Conservation (phyloP, 2,888 invertebrate species). For the Lasioglossum morio region DNA sequence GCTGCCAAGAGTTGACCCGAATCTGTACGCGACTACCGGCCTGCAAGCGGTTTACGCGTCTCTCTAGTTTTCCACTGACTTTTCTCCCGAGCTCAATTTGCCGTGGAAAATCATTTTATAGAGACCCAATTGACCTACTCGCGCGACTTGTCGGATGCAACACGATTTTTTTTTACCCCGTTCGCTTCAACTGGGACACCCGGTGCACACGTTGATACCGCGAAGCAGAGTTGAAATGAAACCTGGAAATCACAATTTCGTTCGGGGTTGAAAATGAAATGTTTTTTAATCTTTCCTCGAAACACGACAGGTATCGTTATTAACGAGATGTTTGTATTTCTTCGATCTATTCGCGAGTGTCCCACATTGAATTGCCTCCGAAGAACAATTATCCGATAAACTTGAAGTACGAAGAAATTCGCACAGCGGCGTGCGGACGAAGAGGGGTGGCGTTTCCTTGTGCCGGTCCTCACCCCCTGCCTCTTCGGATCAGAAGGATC, state of each 20-base stretch:
- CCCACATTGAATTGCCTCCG: not conserved
- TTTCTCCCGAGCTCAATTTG: not conserved
- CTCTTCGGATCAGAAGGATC: slow-evolving; percentile 1
- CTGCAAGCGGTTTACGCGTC: not conserved
- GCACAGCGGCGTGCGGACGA: not conserved
- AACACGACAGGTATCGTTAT: too few relatives aligned
- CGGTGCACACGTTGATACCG: not conserved
- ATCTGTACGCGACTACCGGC: not conserved
- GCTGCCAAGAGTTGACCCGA: not conserved
- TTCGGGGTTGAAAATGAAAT: too few relatives aligned
- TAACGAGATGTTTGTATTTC: not conserved
- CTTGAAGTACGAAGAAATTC: not conserved
- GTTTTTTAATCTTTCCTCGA: too few relatives aligned
- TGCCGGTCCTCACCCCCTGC: not conserved
- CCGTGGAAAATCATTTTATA: not conserved
- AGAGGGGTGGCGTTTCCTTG: not conserved
- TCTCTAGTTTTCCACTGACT: not conserved
- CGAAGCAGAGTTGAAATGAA: too few relatives aligned
- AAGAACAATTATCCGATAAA: not conserved
- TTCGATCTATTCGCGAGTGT: not conserved
- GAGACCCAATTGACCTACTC: not conserved
- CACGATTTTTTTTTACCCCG: not conserved
- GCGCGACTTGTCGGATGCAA: not conserved
- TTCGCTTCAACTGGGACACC: not conserved
- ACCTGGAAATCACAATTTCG: too few relatives aligned